Evolutionary conservation across 2,888 invertebrate genomes (phyloP), one percentile per base, ranked within the genome.

Genomic region (Lycophotia porphyrea): DNA sequence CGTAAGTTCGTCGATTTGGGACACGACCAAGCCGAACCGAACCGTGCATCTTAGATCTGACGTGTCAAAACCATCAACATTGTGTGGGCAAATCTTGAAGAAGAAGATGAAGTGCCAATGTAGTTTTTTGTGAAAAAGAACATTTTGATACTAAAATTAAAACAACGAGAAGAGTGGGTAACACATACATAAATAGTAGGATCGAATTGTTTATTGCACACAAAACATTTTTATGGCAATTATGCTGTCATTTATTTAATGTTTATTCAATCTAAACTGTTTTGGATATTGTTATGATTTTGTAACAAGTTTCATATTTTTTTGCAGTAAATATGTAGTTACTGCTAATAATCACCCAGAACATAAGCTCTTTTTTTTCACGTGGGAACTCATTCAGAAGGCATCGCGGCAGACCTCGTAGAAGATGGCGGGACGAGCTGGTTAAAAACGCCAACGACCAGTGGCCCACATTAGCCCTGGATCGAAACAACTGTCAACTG

Each of bases 181-280:
- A 27, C 15, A 66, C n/a, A 27, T 44, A 52, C n/a, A 18, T 64
- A 18, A 42, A 34, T 47, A 36, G 1, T 34, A 61, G 13, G 36
- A 36, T 15, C 61, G 55, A 67, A 67, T 58, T 36, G 8, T 81
- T 80, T 63, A 71, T 68, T 44, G 69, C 42, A 27, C 34, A 63
- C 65, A 66, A 80, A 66, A 71, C 44, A 36, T 47, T 68, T 52
- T 69, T 65, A 52, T 31, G n/a, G 24, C 31, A 39, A 44, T 47
- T 39, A 21, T 58, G 9, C 24, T 34, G 70, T 34, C 42, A 49
- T 58, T 55, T 73, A 79, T 47, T 52, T 11, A 44, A 44, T 58
- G n/a, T 67, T 61, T 61, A 44, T 77, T 44, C 5, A 68, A 27
- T 31, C 3, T 24, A 5, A 36, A 44, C 21, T 31, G 8, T 47